These are phyloP conservation scores for Lordiphosa mommai DNA, from an alignment of 1,140 invertebrate species.

Conservation along the genomic window DNA sequence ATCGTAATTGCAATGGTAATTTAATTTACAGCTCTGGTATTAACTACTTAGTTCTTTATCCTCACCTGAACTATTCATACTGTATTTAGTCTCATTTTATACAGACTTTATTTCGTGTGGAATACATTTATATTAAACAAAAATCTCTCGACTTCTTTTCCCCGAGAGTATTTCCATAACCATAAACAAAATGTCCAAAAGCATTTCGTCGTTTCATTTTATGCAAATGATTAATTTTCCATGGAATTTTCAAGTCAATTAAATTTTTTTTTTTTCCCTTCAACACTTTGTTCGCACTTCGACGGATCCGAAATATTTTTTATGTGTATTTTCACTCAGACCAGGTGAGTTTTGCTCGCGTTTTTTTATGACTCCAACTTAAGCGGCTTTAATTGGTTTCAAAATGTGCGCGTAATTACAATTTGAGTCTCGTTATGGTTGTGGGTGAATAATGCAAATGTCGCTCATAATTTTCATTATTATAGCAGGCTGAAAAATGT, in stretches of 20 bases:
- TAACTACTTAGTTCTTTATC: too few relatives aligned
- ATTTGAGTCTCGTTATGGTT: conserved; percentile 35
- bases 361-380: conserved; percentile 37
- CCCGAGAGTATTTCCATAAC: not conserved
- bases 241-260: conserved; percentile 71
- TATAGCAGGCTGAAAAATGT: conserved; percentile 9
- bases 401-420: conserved; percentile 62
- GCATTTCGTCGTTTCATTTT: conserved; percentile 23
- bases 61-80: too few relatives aligned
- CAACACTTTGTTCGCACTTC: conserved; percentile 28
- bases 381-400: conserved; percentile 54
- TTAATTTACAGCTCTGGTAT: too few relatives aligned
- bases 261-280: conserved; percentile 36
- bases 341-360: conserved; percentile 15
- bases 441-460: conserved; percentile 33
- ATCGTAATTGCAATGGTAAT: too few relatives aligned
- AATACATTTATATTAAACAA: too few relatives aligned
- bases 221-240: conserved; percentile 72
- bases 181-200: not conserved
- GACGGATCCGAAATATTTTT: conserved; percentile 1
- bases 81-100: too few relatives aligned
- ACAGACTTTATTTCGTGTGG: too few relatives aligned
- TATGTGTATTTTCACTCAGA: conserved; percentile 18
- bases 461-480: conserved; percentile 35
- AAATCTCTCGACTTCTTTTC: not conserved